Evolutionary conservation across 2,113 vertebrate species (phyloP), one percentile per base, ranked within the genome.

Genomic region (Eurypyga helias): DNA sequence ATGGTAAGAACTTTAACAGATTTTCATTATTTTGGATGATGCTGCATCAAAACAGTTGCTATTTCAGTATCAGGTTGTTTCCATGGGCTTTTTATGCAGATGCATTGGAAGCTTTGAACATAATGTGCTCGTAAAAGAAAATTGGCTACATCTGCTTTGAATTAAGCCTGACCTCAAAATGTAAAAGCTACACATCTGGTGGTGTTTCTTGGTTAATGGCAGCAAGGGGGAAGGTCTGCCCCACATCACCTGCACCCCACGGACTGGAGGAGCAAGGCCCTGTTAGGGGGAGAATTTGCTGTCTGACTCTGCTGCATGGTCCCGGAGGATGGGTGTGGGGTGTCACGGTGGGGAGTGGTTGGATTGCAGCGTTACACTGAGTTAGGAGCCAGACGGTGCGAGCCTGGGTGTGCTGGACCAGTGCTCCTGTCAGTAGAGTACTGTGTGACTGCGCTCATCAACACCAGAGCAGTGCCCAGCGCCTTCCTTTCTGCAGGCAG

Each of bases 1-100:
- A 84, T 14, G 49, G 65, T 54, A 83, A 87, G 54, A 61, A 60
- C 46, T 84, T 78, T 57, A 69, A 60, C 34, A 88, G 58, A 61
- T 81, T 95, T 96, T 95, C 92, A 46, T 94, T 95, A 46, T 80
- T 90, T 79, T 82, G 31, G 51, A 64, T 60, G 36, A 55, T 65
- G 41, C 23, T 77, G 33, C 66, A 94, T 89, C 93, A 78, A 93
- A 96, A 87, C 85, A 38, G 94, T 93, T 87, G 58, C 79, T 83
- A 58, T 91, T 95, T 95, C 94, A 91, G 87, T 91, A 87, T 87
- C 90, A 87, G 94, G 90, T 90, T 77, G 83, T 91, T 95, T 95
- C 82, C 41, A 49, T 43, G 46, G 89, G 57, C 36, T 95, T 89
- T 89, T 94, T 84, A 57, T 90, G 61, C 76, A 93, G 73, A 90